A percentile compares a stretch with the other conserved stretches of the same genome.
These are phyloP conservation scores for Reticulitermes lucifugus DNA, from an alignment of 2,888 invertebrate species.

Conservation along the genomic window DNA sequence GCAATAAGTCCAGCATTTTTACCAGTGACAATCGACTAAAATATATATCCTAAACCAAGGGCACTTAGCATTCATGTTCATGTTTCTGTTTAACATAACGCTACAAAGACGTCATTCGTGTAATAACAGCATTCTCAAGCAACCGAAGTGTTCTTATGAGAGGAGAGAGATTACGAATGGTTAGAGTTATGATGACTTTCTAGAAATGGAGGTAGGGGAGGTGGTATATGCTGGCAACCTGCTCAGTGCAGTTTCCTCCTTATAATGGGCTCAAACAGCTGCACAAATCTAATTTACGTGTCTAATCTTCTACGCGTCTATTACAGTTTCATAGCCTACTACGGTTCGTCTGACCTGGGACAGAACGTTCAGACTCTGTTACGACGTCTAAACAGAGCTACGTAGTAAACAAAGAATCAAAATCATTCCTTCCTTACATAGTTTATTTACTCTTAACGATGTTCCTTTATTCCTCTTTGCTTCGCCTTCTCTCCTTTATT, in stretches of 20 bases:
- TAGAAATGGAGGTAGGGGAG: not conserved
- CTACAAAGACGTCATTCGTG: too few species aligned
- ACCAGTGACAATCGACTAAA: too few species aligned
- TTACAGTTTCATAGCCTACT: not conserved
- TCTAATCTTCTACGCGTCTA: conserved; percentile 6
- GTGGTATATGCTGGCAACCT: not conserved
- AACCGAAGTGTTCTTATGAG: not conserved
- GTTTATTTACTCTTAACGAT: too few species aligned
- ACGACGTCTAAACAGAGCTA: not conserved
- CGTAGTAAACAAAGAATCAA: not conserved
- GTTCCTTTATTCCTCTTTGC: too few species aligned
- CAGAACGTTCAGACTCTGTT: not conserved
- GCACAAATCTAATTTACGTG: conserved; percentile 17
- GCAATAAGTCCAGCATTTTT: too few species aligned
- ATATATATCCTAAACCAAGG: too few species aligned
- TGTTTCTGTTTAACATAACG: too few species aligned
- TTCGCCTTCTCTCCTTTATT: too few species aligned
- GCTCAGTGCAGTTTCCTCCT: not conserved
- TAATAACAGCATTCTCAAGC: not conserved
- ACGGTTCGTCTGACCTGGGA: not conserved
- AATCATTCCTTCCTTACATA: not conserved
- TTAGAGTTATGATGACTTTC: not conserved
- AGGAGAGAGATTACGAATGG: not conserved
- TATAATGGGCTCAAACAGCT: conserved; percentile 8
- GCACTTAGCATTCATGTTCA: too few species aligned